Evolutionary conservation across 2,888 invertebrate genomes (phyloP).

Genomic region (Colostygia pectinataria): DNA sequence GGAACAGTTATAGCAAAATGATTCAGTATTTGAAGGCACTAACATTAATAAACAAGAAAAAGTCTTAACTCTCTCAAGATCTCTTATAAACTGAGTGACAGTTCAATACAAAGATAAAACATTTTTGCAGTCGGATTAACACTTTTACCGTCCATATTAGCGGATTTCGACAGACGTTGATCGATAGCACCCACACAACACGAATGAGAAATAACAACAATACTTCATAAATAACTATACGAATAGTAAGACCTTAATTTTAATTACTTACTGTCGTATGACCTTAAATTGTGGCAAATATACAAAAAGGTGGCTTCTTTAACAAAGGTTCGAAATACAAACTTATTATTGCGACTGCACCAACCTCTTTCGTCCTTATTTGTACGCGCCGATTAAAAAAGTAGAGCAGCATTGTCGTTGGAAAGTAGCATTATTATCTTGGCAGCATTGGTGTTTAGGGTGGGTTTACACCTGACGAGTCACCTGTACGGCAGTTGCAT

Average conservation of each 20-base stretch:
- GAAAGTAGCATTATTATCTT: constrained; percentile 22
- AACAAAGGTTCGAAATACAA: constrained; percentile 34
- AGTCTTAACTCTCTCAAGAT: not conserved
- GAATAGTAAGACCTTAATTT: constrained; percentile 37
- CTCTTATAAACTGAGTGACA: constrained; percentile 18
- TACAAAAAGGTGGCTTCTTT: constrained; percentile 34
- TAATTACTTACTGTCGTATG: constrained; percentile 51
- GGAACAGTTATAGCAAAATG: not conserved
- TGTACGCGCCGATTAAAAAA: constrained; percentile 14
- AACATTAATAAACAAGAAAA: constrained; percentile 7
- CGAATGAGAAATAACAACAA: constrained; percentile 19
- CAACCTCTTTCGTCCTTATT: constrained; percentile 19
- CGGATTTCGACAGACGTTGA: constrained; percentile 27
- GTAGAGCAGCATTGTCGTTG: constrained; percentile 17
- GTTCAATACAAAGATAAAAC: constrained; percentile 25
- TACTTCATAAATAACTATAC: constrained; percentile 18
- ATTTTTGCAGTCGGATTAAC: constrained; percentile 22
- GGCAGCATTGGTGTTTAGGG: constrained; percentile 45
- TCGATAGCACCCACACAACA: constrained; percentile 22
- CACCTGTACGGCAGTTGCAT: constrained; percentile 71
- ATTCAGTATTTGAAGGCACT: not conserved
- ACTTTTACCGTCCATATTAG: constrained; percentile 30
- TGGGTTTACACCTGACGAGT: constrained; percentile 57
- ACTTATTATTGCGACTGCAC: constrained; percentile 16
- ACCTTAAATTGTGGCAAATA: constrained; percentile 38